Evolutionary conservation across 2,888 invertebrate species (phyloP).

Genomic region (Eudemis profundana): DNA sequence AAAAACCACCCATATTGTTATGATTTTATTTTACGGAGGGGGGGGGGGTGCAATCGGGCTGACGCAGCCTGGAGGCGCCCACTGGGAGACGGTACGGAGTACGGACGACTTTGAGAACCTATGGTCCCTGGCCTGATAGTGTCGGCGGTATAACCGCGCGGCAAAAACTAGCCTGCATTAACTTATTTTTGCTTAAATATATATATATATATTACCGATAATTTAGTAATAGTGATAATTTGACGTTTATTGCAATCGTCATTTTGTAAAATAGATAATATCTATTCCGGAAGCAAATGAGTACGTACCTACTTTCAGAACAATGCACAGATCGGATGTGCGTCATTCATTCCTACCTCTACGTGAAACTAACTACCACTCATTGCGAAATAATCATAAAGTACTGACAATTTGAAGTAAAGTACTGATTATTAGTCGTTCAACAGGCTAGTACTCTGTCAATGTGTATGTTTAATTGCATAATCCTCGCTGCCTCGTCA

Average conservation of each 20-base stretch:
- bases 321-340: constrained; percentile 10
- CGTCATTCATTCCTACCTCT: constrained; percentile 8
- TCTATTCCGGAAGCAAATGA: neutral
- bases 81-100: too few relatives aligned
- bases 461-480: neutral
- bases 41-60: too few relatives aligned
- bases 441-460: neutral
- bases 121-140: too few relatives aligned
- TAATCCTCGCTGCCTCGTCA: neutral
- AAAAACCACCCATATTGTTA: too few relatives aligned
- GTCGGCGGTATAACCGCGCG: too few relatives aligned
- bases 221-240: neutral
- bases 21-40: too few relatives aligned
- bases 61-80: too few relatives aligned
- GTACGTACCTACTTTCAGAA: neutral
- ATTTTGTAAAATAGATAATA: constrained; percentile 7
- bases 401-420: constrained; percentile 6
- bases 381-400: constrained; percentile 16
- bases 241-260: neutral
- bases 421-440: neutral
- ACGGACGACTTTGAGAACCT: too few relatives aligned
- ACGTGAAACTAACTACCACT: constrained; percentile 16
- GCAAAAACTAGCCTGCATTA: too few relatives aligned
- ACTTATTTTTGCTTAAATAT: too few relatives aligned
- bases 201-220: neutral